Percentiles rank a stretch among this genome's conserved stretches.
These are phyloP conservation scores for Pseudomyrmex sp. DNA, from an alignment of 1,140 invertebrate genomes.

Conservation along the genomic window DNA sequence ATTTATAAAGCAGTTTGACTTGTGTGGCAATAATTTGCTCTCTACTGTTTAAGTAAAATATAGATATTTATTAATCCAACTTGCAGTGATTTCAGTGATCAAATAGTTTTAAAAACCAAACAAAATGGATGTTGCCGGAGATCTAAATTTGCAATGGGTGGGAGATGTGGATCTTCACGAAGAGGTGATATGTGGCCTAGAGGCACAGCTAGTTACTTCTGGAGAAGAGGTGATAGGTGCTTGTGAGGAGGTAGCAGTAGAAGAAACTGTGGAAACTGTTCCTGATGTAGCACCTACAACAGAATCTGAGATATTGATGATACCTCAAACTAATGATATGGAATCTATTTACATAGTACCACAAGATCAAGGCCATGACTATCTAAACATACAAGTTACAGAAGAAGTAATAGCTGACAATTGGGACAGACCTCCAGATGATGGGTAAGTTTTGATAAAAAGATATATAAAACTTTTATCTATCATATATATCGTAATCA, in stretches of 20 bases:
- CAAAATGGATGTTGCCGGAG: slow-evolving; percentile 81
- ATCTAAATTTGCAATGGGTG: slow-evolving; percentile 86
- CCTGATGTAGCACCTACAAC: slow-evolving; percentile 81
- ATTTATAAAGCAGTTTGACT: not conserved
- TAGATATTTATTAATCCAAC: not conserved
- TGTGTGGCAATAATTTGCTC: not conserved
- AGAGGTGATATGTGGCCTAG: slow-evolving; percentile 88
- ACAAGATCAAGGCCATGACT: slow-evolving; percentile 84
- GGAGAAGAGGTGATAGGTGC: slow-evolving; percentile 83
- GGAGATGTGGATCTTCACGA: slow-evolving; percentile 86
- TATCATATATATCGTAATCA: no score
- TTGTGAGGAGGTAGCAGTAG: slow-evolving; percentile 84
- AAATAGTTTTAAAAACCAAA: slow-evolving; percentile 58
- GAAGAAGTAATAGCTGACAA: slow-evolving; percentile 92
- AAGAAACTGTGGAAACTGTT: slow-evolving; percentile 85
- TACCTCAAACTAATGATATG: slow-evolving; percentile 82
- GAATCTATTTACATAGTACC: slow-evolving; percentile 83
- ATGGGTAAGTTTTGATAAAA: slow-evolving; percentile 85
- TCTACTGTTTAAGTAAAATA: no score
- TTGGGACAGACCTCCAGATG: slow-evolving; percentile 90
- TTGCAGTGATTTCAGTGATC: slow-evolving; percentile 78
- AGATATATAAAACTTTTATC: no score
- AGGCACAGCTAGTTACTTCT: slow-evolving; percentile 81
- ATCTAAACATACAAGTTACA: slow-evolving; percentile 88
- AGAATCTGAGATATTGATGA: slow-evolving; percentile 81